Base-by-base conservation (phyloP, 2,888 invertebrate species). In the Napeogenes sylphis region DNA sequence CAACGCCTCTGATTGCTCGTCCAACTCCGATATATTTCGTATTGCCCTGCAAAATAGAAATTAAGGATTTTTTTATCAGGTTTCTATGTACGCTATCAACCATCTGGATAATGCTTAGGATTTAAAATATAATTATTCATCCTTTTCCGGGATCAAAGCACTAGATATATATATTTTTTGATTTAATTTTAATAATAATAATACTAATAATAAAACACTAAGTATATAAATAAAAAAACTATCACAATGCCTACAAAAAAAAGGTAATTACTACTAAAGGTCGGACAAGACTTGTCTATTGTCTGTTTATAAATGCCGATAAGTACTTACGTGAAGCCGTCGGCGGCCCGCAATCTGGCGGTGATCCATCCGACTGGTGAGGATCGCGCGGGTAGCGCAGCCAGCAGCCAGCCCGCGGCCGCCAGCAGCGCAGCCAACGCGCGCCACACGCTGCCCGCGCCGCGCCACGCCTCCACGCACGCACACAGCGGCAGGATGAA, bases 401-500 rank as follows among this genome's bases (percentile, higher is more conserved):
- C 82, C 12, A 73, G 71, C 12, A 73, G 74, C 83, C 83, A 83
- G 65, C 84, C 84, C 4, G 78, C 77, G 45, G 71, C 79, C 3
- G 83, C 82, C 64, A 84, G 67, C 56, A 69, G 55, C 42, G 71
- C 67, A 8, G 68, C 70, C 46, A 62, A 66, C 38, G 67, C 60
- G 32, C 70, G 67, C 69, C 70, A 58, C 12, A 76, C 79, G 56
- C 75, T 66, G 21, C 69, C 68, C 8, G 68, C 75, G 30, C 72
- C 81, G 21, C 82, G 78, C 78, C 76, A 80, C 71, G 75, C 73
- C 64, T 98, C 98, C 71, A 95, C 96, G 71, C 96, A 87, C 93
- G 97, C 95, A 45, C 97, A 94, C 87, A 99, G 92, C 61, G 99
- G 99, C 82, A 97, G 95, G 68, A 95, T 95, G 73, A 98, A 90